Conservation (phyloP, 2,888 invertebrate species). For the Lasiommata megera region DNA sequence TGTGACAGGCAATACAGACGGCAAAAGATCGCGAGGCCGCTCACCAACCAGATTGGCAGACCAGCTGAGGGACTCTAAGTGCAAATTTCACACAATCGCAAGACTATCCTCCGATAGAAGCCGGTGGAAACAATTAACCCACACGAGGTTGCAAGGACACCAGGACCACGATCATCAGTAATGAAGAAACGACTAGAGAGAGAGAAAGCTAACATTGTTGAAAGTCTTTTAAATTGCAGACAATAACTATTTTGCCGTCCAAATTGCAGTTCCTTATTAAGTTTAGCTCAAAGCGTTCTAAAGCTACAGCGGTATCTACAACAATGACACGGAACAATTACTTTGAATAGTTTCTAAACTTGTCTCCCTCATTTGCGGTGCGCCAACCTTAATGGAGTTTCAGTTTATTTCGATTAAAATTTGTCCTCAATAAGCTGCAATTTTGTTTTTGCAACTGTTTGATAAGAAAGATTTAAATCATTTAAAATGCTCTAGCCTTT, state of each 20-base stretch:
- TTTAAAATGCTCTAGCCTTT: too few relatives aligned
- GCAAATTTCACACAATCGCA: too few relatives aligned
- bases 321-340: constrained; percentile 51
- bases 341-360: constrained; percentile 52
- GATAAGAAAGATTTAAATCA: not conserved
- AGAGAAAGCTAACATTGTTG: too few relatives aligned
- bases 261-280: constrained; percentile 8
- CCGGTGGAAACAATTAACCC: too few relatives aligned
- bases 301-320: constrained; percentile 30
- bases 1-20: too few relatives aligned
- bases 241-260: not conserved
- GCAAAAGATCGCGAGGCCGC: too few relatives aligned
- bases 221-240: not conserved
- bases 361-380: constrained; percentile 53
- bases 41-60: too few relatives aligned
- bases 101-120: too few relatives aligned
- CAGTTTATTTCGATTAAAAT: constrained; percentile 35
- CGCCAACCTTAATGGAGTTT: constrained; percentile 58
- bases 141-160: too few relatives aligned
- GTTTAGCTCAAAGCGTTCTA: constrained; percentile 23
- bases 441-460: not conserved
- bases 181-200: too few relatives aligned
- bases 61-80: too few relatives aligned
- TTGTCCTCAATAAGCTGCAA: not conserved
- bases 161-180: too few relatives aligned